These are phyloP conservation scores for Drosophila lacteicornis DNA, from an alignment of 1,140 invertebrate species.

Conservation along the genomic window DNA sequence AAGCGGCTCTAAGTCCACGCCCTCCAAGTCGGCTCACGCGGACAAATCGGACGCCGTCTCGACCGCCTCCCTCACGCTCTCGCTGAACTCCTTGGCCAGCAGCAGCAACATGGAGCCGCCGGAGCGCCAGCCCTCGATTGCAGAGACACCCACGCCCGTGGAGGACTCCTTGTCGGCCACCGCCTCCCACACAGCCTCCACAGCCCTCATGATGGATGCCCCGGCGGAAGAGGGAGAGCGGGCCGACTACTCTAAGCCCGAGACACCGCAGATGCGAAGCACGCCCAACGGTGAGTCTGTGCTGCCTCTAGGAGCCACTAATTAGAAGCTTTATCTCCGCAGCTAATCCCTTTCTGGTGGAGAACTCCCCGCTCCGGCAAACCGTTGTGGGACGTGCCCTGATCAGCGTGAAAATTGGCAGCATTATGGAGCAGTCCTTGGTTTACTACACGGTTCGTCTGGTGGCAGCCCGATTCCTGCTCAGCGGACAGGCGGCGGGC, in stretches of 20 bases:
- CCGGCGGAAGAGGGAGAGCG: constrained; percentile 18
- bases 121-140: constrained; percentile 62
- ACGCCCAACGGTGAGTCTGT: constrained; percentile 67
- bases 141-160: constrained; percentile 62
- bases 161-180: constrained; percentile 67
- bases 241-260: constrained; percentile 16
- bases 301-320: constrained; percentile 39
- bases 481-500: constrained; percentile 87
- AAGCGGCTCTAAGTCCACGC: constrained; percentile 63
- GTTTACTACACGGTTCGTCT: constrained; percentile 76
- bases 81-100: constrained; percentile 74
- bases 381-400: constrained; percentile 51
- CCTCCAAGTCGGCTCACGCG: constrained; percentile 54
- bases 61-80: constrained; percentile 69
- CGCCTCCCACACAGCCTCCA: constrained; percentile 73
- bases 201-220: constrained; percentile 70
- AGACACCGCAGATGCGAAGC: constrained; percentile 54
- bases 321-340: constrained; percentile 52
- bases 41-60: constrained; percentile 74
- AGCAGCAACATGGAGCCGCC: constrained; percentile 50
- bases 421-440: constrained; percentile 75
- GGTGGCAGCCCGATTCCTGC: constrained; percentile 87
- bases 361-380: constrained; percentile 65
- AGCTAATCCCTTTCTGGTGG: constrained; percentile 78
- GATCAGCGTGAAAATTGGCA: constrained; percentile 76